Conservation (phyloP, 2,888 invertebrate species). For the Adineta ricciae region DNA sequence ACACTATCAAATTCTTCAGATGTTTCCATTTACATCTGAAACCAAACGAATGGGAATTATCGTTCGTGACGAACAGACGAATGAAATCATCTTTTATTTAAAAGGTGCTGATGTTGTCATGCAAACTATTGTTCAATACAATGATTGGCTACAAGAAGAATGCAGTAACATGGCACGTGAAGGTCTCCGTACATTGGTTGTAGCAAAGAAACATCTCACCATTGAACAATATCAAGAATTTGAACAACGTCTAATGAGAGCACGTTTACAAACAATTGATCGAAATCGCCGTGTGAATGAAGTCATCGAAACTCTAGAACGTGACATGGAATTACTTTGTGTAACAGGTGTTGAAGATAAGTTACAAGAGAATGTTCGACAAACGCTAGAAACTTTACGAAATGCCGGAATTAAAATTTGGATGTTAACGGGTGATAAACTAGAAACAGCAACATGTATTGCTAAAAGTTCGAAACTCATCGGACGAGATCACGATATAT, state of each 20-base stretch:
- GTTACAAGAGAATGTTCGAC: slow-evolving; percentile 60
- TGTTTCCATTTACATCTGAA: slow-evolving; percentile 67
- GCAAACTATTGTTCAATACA: slow-evolving; percentile 76
- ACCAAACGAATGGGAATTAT: slow-evolving; percentile 69
- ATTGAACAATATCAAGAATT: slow-evolving; percentile 63
- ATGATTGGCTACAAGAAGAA: slow-evolving; percentile 86
- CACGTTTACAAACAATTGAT: slow-evolving; percentile 24
- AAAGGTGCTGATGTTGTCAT: slow-evolving; percentile 96
- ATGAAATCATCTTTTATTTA: slow-evolving; percentile 82
- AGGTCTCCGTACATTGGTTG: slow-evolving; percentile 63
- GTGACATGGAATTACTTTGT: slow-evolving; percentile 71
- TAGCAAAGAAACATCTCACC: slow-evolving; percentile 60
- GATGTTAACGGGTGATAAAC: slow-evolving; percentile 66
- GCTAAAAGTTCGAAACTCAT: slow-evolving; percentile 89
- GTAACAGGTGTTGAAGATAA: slow-evolving; percentile 64
- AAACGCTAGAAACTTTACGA: slow-evolving; percentile 61
- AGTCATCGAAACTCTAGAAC: slow-evolving; percentile 73
- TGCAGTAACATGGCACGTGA: slow-evolving; percentile 82
- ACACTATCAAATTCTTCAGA: slow-evolving; percentile 58
- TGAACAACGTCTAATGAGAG: slow-evolving; percentile 46
- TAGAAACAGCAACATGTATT: slow-evolving; percentile 95
- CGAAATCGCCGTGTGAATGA: slow-evolving; percentile 41
- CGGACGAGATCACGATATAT: slow-evolving; percentile 66
- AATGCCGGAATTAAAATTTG: slow-evolving; percentile 67
- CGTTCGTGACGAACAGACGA: slow-evolving; percentile 62